These are phyloP conservation scores for Netta rufina DNA, from an alignment of 2,797 vertebrate genomes.

Conservation along the genomic window DNA sequence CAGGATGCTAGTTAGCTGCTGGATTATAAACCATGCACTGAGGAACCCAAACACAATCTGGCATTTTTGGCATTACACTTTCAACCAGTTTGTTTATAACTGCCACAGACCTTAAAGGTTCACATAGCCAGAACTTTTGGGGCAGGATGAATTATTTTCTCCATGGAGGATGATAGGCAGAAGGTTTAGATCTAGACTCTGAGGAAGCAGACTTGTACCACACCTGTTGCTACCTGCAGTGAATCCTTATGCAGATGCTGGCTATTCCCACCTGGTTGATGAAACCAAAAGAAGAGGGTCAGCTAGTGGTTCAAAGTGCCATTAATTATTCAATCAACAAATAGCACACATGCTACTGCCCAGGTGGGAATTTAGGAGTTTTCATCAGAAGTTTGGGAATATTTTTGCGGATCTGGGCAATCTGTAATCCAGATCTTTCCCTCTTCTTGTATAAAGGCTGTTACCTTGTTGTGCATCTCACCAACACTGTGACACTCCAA, in stretches of 20 bases:
- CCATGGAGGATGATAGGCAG: background rate
- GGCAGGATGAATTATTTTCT: background rate
- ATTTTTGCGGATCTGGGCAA: background rate
- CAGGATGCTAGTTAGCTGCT: no score
- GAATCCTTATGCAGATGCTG: background rate
- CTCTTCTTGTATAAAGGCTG: background rate
- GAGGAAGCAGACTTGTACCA: background rate
- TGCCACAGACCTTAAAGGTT: background rate
- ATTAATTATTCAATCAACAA: background rate
- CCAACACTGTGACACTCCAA: background rate
- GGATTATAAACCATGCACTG: background rate
- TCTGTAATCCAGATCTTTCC: background rate
- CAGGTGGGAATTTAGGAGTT: background rate
- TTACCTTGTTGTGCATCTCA: background rate
- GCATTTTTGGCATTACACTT: background rate
- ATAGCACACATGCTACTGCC: rapidly evolving
- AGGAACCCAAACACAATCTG: background rate
- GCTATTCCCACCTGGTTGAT: background rate
- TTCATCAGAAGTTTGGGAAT: background rate
- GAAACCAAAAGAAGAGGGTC: background rate
- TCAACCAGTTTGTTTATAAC: background rate
- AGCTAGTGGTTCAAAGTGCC: background rate
- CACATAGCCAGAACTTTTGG: background rate
- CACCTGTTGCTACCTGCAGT: background rate
- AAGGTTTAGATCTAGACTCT: background rate